Base-by-base conservation (phyloP, 2,113 vertebrate species). In the Spilogale gracilis region DNA sequence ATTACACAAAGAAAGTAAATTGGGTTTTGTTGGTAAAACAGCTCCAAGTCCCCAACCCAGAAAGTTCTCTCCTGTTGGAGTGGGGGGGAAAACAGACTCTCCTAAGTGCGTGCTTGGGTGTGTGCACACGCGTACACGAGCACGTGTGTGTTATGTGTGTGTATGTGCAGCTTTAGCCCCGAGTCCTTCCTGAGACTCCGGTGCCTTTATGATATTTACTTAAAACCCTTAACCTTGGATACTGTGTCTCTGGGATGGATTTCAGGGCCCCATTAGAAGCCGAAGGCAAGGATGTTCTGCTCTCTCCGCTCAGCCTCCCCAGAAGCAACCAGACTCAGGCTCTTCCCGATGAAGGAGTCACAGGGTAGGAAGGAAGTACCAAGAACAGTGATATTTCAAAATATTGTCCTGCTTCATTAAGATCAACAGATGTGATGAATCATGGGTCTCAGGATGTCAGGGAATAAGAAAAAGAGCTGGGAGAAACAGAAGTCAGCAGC, bases 81-180 rank as follows among this genome's bases (percentile, higher is more conserved):
- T 16, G 21, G 56, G 32, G 32, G 12, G 65, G 78, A 32, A 69
- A 54, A 43, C 56, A 52, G 84, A 5, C 32, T 73, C 56, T 63
- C 43, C 48, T 9, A 60, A 58, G 16, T 30, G 45, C 30, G 45
- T 65, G 48, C 50, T 11, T 16, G 1, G 38, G 38, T 4, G 32
- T 7, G 45, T 52, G 73, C 23, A 1, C 6, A 2, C 21, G 11
- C 63, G 30, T 43, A 17, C 11, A 12, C 9, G 0, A 58, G n/a
- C n/a, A 4, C 4, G 2, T 4, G 12, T 0, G 0, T 74, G 5
- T 43, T 7, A 4, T 14, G 25, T 45, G 54, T 78, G 17, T 23
- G 8, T 10, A 4, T 45, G 61, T 69, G 32, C 43, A 27, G 3
- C 43, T 61, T 88, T 52, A 16, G 30, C 30, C 27, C 21, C 14